Evolutionary conservation across 2,113 vertebrate genomes (phyloP), one percentile per base, ranked within the genome.

Genomic region (Gasterosteus aculeatus): DNA sequence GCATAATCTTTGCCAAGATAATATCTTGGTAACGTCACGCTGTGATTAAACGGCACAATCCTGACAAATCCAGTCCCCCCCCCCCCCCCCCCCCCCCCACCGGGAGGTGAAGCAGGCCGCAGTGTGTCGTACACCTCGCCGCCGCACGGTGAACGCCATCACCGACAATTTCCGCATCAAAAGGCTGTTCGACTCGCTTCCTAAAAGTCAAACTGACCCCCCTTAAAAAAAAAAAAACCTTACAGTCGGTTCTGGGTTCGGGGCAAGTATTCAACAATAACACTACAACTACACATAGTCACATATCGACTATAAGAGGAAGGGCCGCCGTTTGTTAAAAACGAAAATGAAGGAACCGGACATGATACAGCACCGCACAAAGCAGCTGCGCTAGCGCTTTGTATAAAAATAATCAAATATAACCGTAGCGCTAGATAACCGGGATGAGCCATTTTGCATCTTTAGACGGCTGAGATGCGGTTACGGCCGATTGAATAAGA

Each of bases 281-380:
- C 16, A 18, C 1, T 29, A 26, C 4, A 69, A 33, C 2, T 0
- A 57, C 18, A 18, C 3, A 42, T 16, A 26, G 16, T 10, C 29
- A 14, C 5, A 61, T 31, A 9, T 59, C 22, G 3, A 14, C 10
- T 15, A 2, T 18, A 31, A 8, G 10, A 19, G 9, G 12, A 53
- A 53, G 10, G 7, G 39, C 16, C 5, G 11, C 19, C 3, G 49
- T 38, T 70, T 18, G 64, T n/a, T 49, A 22, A n/a, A 74, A 76
- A 31, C 0, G 39, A 90, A 82, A 89, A 81, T 53, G 71, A 87
- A 87, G 59, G 69, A 75, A 77, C 74, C 35, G 70, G 66, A 79
- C 47, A 85, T 89, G 91, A 91, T 81, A 83, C 86, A 88, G 87
- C 88, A 89, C 84, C 29, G 14, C n/a, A 62, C 72, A 56, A 29